These are phyloP conservation scores for Dromius quadrimaculatus DNA, from an alignment of 2,888 invertebrate genomes.

Conservation along the genomic window DNA sequence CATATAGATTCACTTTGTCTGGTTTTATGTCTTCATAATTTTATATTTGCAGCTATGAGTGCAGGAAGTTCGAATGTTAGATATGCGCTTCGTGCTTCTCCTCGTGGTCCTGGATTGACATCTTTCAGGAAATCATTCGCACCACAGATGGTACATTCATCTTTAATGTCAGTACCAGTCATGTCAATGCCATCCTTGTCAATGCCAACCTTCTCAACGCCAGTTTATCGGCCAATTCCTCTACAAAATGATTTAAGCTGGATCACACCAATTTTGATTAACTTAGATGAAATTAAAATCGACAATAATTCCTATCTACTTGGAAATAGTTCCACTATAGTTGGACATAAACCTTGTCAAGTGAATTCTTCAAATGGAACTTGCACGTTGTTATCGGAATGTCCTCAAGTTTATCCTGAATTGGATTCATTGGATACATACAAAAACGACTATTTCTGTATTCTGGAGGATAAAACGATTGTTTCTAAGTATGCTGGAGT, in stretches of 20 bases:
- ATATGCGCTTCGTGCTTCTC: background rate
- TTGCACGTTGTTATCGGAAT: conserved; percentile 8
- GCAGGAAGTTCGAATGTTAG: too few relatives aligned
- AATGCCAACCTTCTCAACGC: background rate
- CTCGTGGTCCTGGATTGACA: background rate
- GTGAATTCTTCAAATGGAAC: background rate
- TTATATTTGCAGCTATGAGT: background rate
- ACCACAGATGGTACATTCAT: background rate
- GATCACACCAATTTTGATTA: background rate
- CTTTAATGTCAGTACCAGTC: background rate
- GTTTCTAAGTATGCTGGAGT: conserved; percentile 34
- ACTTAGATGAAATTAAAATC: background rate
- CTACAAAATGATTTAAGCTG: conserved; percentile 3
- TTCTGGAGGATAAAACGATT: too few relatives aligned
- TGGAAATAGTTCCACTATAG: background rate
- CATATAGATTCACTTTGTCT: too few relatives aligned
- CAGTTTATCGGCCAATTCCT: background rate
- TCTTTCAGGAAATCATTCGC: too few relatives aligned
- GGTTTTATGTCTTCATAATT: background rate
- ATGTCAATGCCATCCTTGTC: background rate
- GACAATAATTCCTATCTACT: conserved; percentile 5
- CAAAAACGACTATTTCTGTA: conserved; percentile 11
- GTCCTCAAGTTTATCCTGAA: conserved; percentile 4
- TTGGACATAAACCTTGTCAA: background rate
- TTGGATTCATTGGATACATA: conserved; percentile 1